These are phyloP conservation scores for Gambusia yucatana DNA, from an alignment of 2,797 vertebrate species.

Conservation along the genomic window DNA sequence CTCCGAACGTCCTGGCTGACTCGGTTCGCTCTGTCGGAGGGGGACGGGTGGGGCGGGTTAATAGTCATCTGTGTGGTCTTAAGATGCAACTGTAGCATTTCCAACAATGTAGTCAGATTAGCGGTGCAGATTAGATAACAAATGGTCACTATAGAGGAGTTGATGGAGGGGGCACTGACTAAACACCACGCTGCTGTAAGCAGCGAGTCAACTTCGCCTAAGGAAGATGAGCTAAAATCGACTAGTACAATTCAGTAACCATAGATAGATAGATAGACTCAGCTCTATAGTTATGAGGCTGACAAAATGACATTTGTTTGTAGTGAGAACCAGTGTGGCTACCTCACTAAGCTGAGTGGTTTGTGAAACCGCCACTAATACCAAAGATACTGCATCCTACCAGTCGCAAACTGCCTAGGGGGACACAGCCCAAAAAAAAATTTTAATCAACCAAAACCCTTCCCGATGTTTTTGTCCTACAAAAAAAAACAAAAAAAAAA, in stretches of 20 bases:
- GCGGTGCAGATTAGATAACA: constrained; percentile 73
- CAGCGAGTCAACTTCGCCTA: constrained; percentile 73
- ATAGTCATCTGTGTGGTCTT: constrained; percentile 72
- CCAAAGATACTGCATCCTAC: constrained; percentile 97
- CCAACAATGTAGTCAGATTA: constrained; percentile 81
- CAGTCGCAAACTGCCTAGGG: constrained; percentile 88
- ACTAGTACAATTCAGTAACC: constrained; percentile 76
- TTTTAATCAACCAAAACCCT: constrained; percentile 41
- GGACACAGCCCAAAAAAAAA: constrained; percentile 47
- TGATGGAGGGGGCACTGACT: constrained; percentile 61
- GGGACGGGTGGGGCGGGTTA: constrained; percentile 39
- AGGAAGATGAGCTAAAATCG: constrained; percentile 68
- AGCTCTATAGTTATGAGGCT: constrained; percentile 73
- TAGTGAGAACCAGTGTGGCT: constrained; percentile 97
- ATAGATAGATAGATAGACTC: constrained; percentile 71
- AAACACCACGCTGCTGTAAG: constrained; percentile 79
- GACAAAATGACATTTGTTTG: constrained; percentile 88
- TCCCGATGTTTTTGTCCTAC: constrained; percentile 32
- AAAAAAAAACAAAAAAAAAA: not conserved
- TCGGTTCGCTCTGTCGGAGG: constrained; percentile 69
- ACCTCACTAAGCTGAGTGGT: constrained; percentile 98
- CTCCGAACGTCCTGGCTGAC: constrained; percentile 75
- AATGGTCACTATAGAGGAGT: constrained; percentile 64
- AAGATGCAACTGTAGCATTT: constrained; percentile 85
- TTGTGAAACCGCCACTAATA: constrained; percentile 97